A percentile compares a stretch with the other conserved stretches of the same genome.
Conservation (phyloP, 2,888 invertebrate species). For the Abrostola tripartita region DNA sequence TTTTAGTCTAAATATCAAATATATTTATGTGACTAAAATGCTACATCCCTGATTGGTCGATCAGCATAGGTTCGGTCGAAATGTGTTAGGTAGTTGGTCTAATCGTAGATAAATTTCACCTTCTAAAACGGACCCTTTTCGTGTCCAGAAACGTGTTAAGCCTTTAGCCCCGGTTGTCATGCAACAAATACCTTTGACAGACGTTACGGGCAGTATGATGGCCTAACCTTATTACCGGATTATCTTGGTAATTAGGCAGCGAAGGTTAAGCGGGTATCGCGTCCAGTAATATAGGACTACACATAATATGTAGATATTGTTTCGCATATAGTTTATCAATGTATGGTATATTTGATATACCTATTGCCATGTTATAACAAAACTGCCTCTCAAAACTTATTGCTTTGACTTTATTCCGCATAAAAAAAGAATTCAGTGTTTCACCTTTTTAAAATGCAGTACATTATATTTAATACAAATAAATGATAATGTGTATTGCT, state of each 20-base stretch:
- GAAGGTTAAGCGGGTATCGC: background rate
- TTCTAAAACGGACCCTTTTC: background rate
- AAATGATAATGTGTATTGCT: too few relatives aligned
- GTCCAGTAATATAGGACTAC: background rate
- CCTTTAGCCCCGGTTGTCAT: background rate
- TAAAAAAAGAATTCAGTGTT: too few relatives aligned
- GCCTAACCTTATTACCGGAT: background rate
- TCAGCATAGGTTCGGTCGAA: background rate
- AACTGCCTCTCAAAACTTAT: too few relatives aligned
- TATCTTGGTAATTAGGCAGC: slow-evolving; percentile 5
- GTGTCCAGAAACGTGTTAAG: background rate
- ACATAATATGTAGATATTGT: background rate
- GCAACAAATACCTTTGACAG: background rate
- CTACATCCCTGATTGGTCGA: too few relatives aligned
- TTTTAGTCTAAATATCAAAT: too few relatives aligned
- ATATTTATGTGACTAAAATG: too few relatives aligned
- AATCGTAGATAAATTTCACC: background rate
- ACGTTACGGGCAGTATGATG: background rate
- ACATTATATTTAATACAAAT: too few relatives aligned
- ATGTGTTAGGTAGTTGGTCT: background rate
- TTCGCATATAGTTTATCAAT: too few relatives aligned
- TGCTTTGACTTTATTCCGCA: too few relatives aligned
- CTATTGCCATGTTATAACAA: too few relatives aligned
- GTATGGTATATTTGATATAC: too few relatives aligned
- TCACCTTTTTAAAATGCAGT: too few relatives aligned